Conservation (phyloP, 2,888 invertebrate genomes). For the Phaedon cochleariae region DNA sequence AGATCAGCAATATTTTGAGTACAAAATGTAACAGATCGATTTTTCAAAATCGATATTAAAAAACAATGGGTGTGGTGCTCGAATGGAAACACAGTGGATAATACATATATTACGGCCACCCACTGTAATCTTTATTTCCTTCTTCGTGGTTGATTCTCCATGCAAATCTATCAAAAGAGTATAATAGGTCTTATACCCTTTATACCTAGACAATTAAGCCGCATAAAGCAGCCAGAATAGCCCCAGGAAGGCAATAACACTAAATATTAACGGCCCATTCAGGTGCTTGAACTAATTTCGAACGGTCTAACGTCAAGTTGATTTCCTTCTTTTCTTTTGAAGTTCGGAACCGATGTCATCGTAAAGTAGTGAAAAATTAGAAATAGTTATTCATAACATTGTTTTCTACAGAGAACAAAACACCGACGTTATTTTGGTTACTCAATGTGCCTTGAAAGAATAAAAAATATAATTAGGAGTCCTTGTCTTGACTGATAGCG, state of each 20-base stretch:
- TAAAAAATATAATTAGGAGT: slow-evolving; percentile 23
- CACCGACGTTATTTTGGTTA: slow-evolving; percentile 34
- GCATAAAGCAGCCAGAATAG: slow-evolving; percentile 27
- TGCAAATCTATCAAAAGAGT: not conserved
- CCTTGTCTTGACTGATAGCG: slow-evolving; percentile 20
- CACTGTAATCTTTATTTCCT: not conserved
- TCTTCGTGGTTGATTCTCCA: not conserved
- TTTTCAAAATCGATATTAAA: too few relatives aligned
- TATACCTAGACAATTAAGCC: slow-evolving; percentile 20
- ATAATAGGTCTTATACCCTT: slow-evolving; percentile 8
- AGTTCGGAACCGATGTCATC: slow-evolving; percentile 37
- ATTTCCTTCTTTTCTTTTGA: slow-evolving; percentile 29
- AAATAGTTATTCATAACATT: slow-evolving; percentile 26
- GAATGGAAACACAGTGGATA: too few relatives aligned
- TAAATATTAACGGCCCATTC: slow-evolving; percentile 44
- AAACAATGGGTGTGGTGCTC: too few relatives aligned
- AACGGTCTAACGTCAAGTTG: slow-evolving; percentile 26
- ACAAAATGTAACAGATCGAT: too few relatives aligned
- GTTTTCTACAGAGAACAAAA: slow-evolving; percentile 18
- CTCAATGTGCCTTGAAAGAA: slow-evolving; percentile 23
- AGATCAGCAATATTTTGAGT: too few relatives aligned
- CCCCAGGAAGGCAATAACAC: slow-evolving; percentile 37
- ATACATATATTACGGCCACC: slow-evolving; percentile 7
- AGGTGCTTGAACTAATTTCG: slow-evolving; percentile 44
- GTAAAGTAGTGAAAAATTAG: slow-evolving; percentile 34